Evolutionary conservation across 2,797 vertebrate species (phyloP).

Genomic region (Pteropus rufus): DNA sequence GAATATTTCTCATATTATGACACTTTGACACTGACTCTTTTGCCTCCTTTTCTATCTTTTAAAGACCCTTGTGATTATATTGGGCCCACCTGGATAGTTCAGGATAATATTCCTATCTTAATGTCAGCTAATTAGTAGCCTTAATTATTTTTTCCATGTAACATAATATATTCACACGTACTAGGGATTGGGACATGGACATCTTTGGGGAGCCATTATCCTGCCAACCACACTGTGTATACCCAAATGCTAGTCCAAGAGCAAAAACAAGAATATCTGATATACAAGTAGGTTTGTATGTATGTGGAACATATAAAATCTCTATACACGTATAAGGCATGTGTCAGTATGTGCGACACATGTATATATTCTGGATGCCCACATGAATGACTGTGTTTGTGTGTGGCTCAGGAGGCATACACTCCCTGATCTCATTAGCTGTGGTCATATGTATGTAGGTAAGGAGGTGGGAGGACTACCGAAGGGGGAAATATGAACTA

Average conservation of each 20-base stretch:
- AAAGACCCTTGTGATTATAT: background rate
- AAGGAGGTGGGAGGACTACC: background rate
- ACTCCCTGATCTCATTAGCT: background rate
- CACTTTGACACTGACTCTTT: background rate
- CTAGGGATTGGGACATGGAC: background rate
- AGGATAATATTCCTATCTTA: background rate
- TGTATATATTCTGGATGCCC: background rate
- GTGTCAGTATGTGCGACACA: background rate
- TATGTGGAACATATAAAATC: background rate
- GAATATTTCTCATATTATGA: background rate
- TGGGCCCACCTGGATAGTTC: background rate
- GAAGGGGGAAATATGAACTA: background rate
- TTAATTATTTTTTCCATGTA: background rate
- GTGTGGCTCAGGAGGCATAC: background rate
- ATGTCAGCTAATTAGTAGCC: background rate
- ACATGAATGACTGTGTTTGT: too few relatives aligned
- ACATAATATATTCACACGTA: background rate
- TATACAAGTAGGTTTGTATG: background rate
- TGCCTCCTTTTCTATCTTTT: background rate
- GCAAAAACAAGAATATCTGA: background rate
- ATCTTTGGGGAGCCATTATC: background rate
- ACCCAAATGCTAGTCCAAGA: background rate
- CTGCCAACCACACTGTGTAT: background rate
- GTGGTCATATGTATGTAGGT: background rate
- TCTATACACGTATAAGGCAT: background rate